phyloP scores from a whole-genome alignment of 2,113 vertebrate genomes.

The Bubalus kerabau region DNA sequence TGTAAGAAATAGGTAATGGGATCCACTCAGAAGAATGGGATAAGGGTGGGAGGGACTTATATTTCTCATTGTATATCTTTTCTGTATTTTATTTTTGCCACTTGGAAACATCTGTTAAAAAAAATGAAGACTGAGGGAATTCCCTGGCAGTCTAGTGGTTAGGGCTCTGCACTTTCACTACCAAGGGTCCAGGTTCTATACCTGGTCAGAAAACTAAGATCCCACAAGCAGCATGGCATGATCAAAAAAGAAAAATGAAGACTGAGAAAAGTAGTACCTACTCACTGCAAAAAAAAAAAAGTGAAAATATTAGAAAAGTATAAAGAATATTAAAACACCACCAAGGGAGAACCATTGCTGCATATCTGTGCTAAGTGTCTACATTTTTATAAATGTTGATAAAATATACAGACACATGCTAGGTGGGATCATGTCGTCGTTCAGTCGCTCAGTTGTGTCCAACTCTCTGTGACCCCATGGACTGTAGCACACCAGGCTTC shows the following conservation, averaged over 20 bases:
- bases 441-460: not conserved
- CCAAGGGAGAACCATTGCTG: not conserved
- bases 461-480: not conserved
- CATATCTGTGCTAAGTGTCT: not conserved
- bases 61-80: not conserved
- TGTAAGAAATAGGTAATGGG: not conserved
- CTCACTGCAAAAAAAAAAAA: not conserved
- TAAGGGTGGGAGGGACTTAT: not conserved
- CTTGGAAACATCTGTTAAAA: slow-evolving; percentile 7
- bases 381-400: not conserved
- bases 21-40: not conserved
- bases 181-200: not conserved
- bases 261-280: not conserved
- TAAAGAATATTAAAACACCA: not conserved
- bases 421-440: not conserved
- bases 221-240: not conserved
- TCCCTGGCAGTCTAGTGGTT: not conserved
- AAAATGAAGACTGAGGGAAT: not conserved
- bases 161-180: not conserved
- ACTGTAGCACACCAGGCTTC: not conserved
- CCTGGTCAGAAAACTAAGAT: not conserved
- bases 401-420: not conserved
- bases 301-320: not conserved
- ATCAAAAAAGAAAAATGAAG: not conserved
- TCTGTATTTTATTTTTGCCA: not conserved